These are phyloP conservation scores for Mionectes olivaceus DNA, from an alignment of 2,797 vertebrate species.

Conservation along the genomic window DNA sequence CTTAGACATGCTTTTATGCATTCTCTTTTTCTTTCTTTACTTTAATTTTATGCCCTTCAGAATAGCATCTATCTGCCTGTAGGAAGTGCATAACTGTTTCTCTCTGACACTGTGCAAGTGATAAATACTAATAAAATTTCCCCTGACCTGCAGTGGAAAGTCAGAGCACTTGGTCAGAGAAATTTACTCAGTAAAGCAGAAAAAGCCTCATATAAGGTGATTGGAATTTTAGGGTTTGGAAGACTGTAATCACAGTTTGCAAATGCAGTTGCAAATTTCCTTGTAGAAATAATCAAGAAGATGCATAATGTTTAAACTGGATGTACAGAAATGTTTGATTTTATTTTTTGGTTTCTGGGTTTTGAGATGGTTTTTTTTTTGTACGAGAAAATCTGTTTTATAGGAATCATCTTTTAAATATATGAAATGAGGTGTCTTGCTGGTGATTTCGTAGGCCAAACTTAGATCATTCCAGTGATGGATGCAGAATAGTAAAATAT, in stretches of 20 bases:
- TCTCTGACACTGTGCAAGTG: not conserved
- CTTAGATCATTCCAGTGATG: slow-evolving; percentile 1
- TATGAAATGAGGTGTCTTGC: not conserved
- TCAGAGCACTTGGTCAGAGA: not conserved
- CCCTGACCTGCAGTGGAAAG: not conserved
- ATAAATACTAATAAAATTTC: slow-evolving; percentile 6
- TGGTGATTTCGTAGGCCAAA: slow-evolving; percentile 16
- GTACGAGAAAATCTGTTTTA: not conserved
- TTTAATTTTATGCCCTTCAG: slow-evolving; percentile 23
- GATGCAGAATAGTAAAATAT: not conserved
- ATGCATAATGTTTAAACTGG: not conserved
- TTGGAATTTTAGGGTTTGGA: not conserved
- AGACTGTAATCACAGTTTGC: not conserved
- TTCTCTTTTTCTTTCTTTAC: slow-evolving; percentile 1
- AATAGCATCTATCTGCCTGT: not conserved
- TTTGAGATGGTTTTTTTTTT: not conserved
- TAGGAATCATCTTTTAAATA: not conserved
- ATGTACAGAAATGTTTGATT: not conserved
- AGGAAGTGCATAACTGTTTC: not conserved
- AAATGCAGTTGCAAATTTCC: not conserved
- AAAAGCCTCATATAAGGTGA: not conserved
- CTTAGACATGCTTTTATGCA: not conserved
- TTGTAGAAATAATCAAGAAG: not conserved
- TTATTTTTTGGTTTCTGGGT: not conserved
- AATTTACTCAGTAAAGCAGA: not conserved